Conservation (phyloP, 2,888 invertebrate genomes). For the Microctonus brassicae region DNA sequence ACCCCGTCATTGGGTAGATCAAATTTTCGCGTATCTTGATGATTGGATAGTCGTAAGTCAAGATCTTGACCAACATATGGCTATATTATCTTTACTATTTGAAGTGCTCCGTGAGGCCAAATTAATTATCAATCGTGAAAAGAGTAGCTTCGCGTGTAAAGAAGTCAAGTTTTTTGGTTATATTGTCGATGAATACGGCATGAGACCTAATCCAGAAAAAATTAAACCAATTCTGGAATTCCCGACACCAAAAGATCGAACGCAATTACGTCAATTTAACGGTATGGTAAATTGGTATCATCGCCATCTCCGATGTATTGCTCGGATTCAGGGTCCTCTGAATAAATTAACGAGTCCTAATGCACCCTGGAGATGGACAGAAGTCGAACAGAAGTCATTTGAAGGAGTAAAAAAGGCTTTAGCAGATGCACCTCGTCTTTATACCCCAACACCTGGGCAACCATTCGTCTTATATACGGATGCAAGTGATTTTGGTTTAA, state of each 20-base stretch:
- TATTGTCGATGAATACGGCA: constrained; percentile 11
- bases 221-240: constrained; percentile 12
- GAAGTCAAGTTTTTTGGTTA: neutral
- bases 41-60: neutral
- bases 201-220: constrained; percentile 10
- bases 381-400: neutral
- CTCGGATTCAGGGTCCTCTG: neutral
- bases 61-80: neutral
- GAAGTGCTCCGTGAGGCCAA: neutral
- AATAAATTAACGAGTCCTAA: neutral
- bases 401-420: neutral
- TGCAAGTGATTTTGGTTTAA: neutral
- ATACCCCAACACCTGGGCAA: neutral
- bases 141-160: neutral
- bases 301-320: neutral
- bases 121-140: neutral
- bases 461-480: neutral
- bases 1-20: too few relatives aligned
- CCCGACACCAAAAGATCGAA: constrained; percentile 2
- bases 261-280: constrained; percentile 10
- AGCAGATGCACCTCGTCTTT: neutral
- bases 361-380: neutral
- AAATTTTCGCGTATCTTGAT: neutral
- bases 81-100: too few relatives aligned
- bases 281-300: constrained; percentile 28